Evolutionary conservation across 2,797 vertebrate species (phyloP).

Genomic region (Hydrolagus colliei): DNA sequence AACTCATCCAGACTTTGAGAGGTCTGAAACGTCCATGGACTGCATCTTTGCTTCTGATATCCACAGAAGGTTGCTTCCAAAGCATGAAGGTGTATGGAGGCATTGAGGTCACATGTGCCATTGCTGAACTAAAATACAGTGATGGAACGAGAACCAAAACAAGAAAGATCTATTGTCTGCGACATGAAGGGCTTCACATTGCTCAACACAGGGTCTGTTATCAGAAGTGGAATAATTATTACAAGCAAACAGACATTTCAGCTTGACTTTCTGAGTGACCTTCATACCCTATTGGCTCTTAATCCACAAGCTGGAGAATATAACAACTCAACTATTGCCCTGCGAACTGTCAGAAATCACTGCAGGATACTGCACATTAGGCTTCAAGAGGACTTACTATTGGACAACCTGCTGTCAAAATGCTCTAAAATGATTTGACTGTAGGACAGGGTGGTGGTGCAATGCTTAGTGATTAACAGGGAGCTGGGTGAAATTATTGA

Average conservation of each 20-base stretch:
- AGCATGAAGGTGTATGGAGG: slow-evolving; percentile 57
- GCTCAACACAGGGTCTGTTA: slow-evolving; percentile 39
- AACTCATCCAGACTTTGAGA: not conserved
- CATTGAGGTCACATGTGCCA: slow-evolving; percentile 54
- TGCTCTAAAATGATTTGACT: not conserved
- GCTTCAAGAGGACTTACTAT: not conserved
- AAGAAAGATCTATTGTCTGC: slow-evolving; percentile 46
- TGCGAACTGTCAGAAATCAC: slow-evolving; percentile 8
- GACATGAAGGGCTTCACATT: slow-evolving; percentile 44
- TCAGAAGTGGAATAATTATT: slow-evolving; percentile 50
- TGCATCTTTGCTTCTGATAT: not conserved
- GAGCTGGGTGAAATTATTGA: too few species aligned
- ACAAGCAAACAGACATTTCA: slow-evolving; percentile 39
- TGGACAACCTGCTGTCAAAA: not conserved
- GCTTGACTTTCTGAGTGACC: slow-evolving; percentile 42
- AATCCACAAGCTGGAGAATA: slow-evolving; percentile 37
- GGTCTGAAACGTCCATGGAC: not conserved
- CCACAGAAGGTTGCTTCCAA: slow-evolving; percentile 34
- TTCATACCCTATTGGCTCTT: slow-evolving; percentile 41
- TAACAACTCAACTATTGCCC: slow-evolving; percentile 24
- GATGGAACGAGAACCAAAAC: slow-evolving; percentile 49
- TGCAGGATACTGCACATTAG: not conserved
- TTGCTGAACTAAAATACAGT: slow-evolving; percentile 59
- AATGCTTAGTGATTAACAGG: too few species aligned
- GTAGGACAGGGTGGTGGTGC: not conserved